phyloP scores from a whole-genome alignment of 2,888 invertebrate species.

The Drosophila demipolita region DNA sequence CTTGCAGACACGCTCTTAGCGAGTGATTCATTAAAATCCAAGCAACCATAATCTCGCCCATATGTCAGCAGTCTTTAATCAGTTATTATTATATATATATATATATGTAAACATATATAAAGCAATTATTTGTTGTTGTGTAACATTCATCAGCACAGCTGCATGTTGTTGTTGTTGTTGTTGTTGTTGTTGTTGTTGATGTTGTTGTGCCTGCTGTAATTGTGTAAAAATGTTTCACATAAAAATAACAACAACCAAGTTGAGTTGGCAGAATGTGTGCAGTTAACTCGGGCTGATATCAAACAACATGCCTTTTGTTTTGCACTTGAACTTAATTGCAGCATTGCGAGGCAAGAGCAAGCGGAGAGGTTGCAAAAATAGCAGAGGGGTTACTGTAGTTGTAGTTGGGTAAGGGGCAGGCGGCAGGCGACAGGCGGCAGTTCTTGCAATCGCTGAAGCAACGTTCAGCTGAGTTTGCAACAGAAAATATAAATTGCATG shows the following conservation, averaged over 20 bases:
- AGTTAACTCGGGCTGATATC: conserved; percentile 60
- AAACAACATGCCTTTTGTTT: conserved; percentile 79
- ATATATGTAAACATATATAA: conserved; percentile 19
- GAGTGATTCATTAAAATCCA: conserved; percentile 32
- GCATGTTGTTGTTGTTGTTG: conserved; percentile 21
- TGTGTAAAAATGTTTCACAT: conserved; percentile 68
- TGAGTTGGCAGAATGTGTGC: conserved; percentile 42
- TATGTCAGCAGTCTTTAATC: conserved; percentile 67
- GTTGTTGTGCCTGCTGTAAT: conserved; percentile 48
- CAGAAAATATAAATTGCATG: conserved; percentile 76
- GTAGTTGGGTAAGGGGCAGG: neutral
- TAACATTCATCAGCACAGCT: conserved; percentile 28
- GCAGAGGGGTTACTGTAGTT: neutral
- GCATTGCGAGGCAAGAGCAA: conserved; percentile 25
- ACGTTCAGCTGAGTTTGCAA: conserved; percentile 53
- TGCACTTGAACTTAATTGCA: conserved; percentile 79
- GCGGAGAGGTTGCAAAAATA: neutral
- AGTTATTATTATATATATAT: conserved; percentile 56
- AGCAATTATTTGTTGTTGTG: conserved; percentile 38
- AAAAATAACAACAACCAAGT: conserved; percentile 59
- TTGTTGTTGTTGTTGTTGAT: conserved; percentile 26
- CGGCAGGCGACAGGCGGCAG: rapidly evolving
- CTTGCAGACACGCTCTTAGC: neutral
- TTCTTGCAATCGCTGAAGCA: conserved; percentile 30
- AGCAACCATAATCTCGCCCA: conserved; percentile 38